Base-by-base conservation (phyloP, 1,140 invertebrate genomes). In the Heliothis virescens region DNA sequence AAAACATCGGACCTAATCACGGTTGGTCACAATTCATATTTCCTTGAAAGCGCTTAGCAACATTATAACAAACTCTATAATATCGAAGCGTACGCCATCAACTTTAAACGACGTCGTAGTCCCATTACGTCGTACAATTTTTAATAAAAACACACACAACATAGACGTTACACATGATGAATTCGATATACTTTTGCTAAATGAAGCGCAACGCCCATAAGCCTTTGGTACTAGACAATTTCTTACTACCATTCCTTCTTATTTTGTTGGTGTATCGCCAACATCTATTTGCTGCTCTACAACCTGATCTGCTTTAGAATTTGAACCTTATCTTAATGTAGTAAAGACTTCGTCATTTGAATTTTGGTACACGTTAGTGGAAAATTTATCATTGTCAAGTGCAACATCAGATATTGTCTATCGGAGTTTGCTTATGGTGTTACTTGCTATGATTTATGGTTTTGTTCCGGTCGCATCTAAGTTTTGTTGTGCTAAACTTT, bases 181-280 rank as follows among this genome's bases (percentile, higher is more conserved):
- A 94, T 94, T 93, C 91, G 92, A 91, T 87, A 90, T 92, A 91
- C 88, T 88, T 92, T 90, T 92, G 91, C 91, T 94, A 94, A 94
- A 94, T 94, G 91, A 93, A 94, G 91, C 92, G 89, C 83, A 82
- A 82, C 86, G 85, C 83, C 87, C 87, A 86, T 90, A 87, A 90
- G 86, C 85, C 89, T 91, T 91, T 90, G 88, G 47, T 89, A 82
- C 75, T 89, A 83, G 88, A 86, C 79, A 65, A 67, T 84, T 86
- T 85, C 83, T 89, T 86, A 80, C 82, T 79, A 77, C 59, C 74
- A 81, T 85, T 83, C 73, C 81, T 84, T 83, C 82, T 86, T 86
- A 88, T 87, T 87, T 86, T 89, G 84, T 87, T 87, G 74, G 75
- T 86, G 81, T 82, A 75, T 83, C 79, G 79, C 65, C 59, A 85